A percentile compares a stretch with the other conserved stretches of the same genome.
Evolutionary conservation across 2,888 invertebrate species (phyloP).

Genomic region (Eupelmus urozonus): DNA sequence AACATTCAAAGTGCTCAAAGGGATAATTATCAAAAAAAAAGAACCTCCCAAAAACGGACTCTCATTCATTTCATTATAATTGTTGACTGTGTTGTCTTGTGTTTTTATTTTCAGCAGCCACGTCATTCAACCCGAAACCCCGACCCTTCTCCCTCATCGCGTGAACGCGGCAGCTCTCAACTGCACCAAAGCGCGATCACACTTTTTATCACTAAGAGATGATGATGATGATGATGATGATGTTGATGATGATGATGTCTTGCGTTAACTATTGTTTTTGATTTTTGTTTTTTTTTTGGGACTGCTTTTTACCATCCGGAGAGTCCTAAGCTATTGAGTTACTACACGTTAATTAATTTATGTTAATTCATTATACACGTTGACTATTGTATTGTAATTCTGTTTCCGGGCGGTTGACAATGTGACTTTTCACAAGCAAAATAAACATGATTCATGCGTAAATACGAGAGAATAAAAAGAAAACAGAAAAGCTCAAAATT

Average conservation of each 20-base stretch:
- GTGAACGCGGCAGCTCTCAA: slow-evolving; percentile 77
- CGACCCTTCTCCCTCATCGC: slow-evolving; percentile 81
- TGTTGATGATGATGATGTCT: slow-evolving; percentile 23
- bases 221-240: slow-evolving; percentile 34
- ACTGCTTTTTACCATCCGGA: background rate
- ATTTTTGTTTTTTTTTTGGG: too few species aligned
- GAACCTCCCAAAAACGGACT: slow-evolving; percentile 1
- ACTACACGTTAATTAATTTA: slow-evolving; percentile 55
- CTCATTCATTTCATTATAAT: slow-evolving; percentile 38
- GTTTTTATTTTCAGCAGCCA: slow-evolving; percentile 80
- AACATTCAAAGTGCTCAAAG: too few species aligned
- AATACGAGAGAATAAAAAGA: background rate
- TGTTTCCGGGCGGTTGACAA: slow-evolving; percentile 48
- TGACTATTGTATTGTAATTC: slow-evolving; percentile 26
- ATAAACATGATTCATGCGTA: slow-evolving; percentile 25
- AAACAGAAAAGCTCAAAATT: background rate
- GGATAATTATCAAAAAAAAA: background rate
- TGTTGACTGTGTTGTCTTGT: slow-evolving; percentile 54
- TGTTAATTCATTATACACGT: slow-evolving; percentile 51
- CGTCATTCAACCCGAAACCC: slow-evolving; percentile 81
- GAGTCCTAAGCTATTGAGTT: background rate
- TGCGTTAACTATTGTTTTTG: background rate
- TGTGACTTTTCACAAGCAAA: slow-evolving; percentile 53
- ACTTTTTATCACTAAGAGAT: slow-evolving; percentile 57
- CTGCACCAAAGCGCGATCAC: slow-evolving; percentile 65